Conservation (phyloP, 2,888 invertebrate species). For the Ellobium chinense region DNA sequence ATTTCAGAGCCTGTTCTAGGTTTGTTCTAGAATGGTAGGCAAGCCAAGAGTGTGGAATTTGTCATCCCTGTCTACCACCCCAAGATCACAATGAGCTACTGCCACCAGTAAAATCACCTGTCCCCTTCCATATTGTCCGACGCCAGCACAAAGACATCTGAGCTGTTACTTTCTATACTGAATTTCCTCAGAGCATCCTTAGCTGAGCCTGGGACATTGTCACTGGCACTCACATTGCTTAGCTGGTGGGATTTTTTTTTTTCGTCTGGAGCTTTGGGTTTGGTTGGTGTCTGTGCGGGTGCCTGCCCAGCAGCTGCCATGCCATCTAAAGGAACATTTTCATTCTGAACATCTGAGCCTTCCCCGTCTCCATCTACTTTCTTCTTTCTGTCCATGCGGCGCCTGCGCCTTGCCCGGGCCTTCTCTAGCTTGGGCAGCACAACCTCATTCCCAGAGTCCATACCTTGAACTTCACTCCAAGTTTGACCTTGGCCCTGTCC, state of each 20-base stretch:
- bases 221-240: conserved; percentile 45
- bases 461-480: conserved; percentile 26
- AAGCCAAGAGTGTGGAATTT: no score
- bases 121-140: conserved; percentile 36
- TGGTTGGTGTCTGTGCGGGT: neutral
- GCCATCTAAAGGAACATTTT: conserved; percentile 10
- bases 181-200: neutral
- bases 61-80: no score
- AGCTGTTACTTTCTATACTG: conserved; percentile 14
- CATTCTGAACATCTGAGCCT: conserved; percentile 15
- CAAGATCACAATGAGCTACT: no score
- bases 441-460: conserved; percentile 39
- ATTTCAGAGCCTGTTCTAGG: no score
- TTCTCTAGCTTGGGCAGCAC: conserved; percentile 46
- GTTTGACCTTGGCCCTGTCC: neutral
- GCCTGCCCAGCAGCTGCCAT: neutral
- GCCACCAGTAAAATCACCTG: conserved; percentile 26
- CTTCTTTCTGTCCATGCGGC: conserved; percentile 42
- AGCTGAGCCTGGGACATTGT: neutral
- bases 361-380: conserved; percentile 24
- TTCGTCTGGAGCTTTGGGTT: conserved; percentile 14
- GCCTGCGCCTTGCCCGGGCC: conserved; percentile 26
- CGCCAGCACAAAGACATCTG: conserved; percentile 45
- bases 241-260: conserved; percentile 43
- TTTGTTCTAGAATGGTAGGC: no score